A percentile compares a stretch with the other conserved stretches of the same genome.
Conservation (phyloP, 2,113 vertebrate genomes). For the Pycnonotus jocosus region DNA sequence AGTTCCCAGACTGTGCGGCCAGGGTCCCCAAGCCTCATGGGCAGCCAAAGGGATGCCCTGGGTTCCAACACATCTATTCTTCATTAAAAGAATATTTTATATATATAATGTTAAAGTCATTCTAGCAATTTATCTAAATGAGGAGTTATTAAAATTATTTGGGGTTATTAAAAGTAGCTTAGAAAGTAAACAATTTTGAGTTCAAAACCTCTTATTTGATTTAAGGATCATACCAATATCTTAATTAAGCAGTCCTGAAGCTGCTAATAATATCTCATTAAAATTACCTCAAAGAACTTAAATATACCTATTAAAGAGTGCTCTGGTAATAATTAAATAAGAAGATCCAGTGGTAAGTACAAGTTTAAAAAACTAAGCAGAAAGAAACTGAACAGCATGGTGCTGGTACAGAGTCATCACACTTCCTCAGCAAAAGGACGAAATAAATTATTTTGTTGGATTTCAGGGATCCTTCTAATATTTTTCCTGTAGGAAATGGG, state of each 20-base stretch:
- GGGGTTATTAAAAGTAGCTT: not conserved
- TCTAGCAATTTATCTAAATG: not conserved
- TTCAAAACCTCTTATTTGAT: not conserved
- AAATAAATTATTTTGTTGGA: not conserved
- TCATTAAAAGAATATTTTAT: not conserved
- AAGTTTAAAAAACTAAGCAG: not conserved
- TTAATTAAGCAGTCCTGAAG: conserved; percentile 28
- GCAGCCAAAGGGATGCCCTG: too few species aligned
- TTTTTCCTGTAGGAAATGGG: not conserved
- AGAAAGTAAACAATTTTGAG: not conserved
- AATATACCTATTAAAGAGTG: not conserved
- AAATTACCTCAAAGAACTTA: not conserved
- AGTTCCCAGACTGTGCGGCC: too few species aligned
- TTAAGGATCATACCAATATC: not conserved
- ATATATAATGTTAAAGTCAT: not conserved
- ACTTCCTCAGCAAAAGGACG: not conserved
- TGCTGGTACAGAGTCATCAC: not conserved
- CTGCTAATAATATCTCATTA: conserved; percentile 15
- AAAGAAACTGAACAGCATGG: not conserved
- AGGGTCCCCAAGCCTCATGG: too few species aligned
- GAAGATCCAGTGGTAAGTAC: not conserved
- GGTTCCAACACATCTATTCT: not conserved
- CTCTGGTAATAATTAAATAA: not conserved
- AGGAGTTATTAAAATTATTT: not conserved
- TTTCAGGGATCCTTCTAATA: not conserved